A percentile compares a stretch with the other conserved stretches of the same genome.
Evolutionary conservation across 2,113 vertebrate species (phyloP).

Genomic region (Beaufortia kweichowensis): DNA sequence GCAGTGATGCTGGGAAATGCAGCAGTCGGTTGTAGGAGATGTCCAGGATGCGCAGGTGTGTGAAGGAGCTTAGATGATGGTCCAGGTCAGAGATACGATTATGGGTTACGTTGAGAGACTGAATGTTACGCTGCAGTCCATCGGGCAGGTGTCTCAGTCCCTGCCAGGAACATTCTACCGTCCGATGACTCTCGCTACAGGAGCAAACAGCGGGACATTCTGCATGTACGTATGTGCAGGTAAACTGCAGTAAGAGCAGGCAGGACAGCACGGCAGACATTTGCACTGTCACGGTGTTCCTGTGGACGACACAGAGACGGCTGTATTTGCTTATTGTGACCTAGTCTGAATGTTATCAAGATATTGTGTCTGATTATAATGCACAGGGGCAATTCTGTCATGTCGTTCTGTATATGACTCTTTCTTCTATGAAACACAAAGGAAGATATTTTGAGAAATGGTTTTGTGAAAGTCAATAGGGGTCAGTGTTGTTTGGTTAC

Average conservation of each 20-base stretch:
- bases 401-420: too few relatives aligned
- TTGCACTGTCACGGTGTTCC: constrained; percentile 80
- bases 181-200: constrained; percentile 85
- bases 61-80: constrained; percentile 79
- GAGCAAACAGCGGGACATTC: constrained; percentile 84
- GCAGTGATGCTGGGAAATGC: constrained; percentile 81
- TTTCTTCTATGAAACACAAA: too few relatives aligned
- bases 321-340: not conserved
- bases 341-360: too few relatives aligned
- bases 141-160: constrained; percentile 83
- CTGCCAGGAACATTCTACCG: constrained; percentile 89
- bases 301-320: constrained; percentile 50
- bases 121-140: constrained; percentile 88
- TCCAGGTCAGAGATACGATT: constrained; percentile 86
- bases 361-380: too few relatives aligned
- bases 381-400: too few relatives aligned
- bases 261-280: constrained; percentile 56
- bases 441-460: too few relatives aligned
- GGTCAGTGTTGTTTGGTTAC: too few relatives aligned
- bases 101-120: constrained; percentile 87
- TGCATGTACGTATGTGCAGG: constrained; percentile 69
- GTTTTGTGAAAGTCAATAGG: too few relatives aligned
- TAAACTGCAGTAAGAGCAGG: constrained; percentile 77
- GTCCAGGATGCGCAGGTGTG: constrained; percentile 88
- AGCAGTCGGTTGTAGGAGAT: constrained; percentile 87